Evolutionary conservation across 2,888 invertebrate species (phyloP).

Genomic region (Tuta absoluta): DNA sequence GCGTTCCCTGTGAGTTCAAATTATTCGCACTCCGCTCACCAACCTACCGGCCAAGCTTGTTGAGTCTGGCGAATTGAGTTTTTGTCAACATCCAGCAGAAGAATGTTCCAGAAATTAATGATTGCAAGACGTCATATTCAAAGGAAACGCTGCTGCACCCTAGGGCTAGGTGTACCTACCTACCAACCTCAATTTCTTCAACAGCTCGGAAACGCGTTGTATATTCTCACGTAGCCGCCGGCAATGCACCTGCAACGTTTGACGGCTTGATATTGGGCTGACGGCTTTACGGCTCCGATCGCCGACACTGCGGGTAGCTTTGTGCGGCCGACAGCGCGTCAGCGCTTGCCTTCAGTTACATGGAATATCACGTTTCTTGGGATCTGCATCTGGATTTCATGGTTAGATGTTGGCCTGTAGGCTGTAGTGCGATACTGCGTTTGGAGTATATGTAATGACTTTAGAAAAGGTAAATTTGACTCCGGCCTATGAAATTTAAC

Average conservation of each 20-base stretch:
- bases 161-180: too few relatives aligned
- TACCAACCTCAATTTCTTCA: not conserved
- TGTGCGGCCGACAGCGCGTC: slow-evolving; percentile 13
- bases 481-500: too few relatives aligned
- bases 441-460: not conserved
- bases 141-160: too few relatives aligned
- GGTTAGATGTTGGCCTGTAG: not conserved
- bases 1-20: too few relatives aligned
- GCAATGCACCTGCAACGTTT: slow-evolving; percentile 14
- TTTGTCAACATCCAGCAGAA: too few relatives aligned
- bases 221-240: not conserved
- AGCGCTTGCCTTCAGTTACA: slow-evolving; percentile 5
- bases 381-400: not conserved
- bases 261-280: slow-evolving; percentile 8
- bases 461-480: too few relatives aligned
- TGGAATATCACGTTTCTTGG: slow-evolving; percentile 6
- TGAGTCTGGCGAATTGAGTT: too few relatives aligned
- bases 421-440: not conserved
- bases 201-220: not conserved
- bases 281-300: slow-evolving; percentile 12
- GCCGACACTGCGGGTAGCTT: slow-evolving; percentile 10
- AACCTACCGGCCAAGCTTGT: too few relatives aligned
- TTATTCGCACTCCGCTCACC: too few relatives aligned
- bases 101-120: too few relatives aligned
- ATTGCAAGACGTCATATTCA: too few relatives aligned